Percentiles rank a stretch among this genome's conserved stretches.
Conservation (phyloP, 2,113 vertebrate species). For the Enhydra lutris region DNA sequence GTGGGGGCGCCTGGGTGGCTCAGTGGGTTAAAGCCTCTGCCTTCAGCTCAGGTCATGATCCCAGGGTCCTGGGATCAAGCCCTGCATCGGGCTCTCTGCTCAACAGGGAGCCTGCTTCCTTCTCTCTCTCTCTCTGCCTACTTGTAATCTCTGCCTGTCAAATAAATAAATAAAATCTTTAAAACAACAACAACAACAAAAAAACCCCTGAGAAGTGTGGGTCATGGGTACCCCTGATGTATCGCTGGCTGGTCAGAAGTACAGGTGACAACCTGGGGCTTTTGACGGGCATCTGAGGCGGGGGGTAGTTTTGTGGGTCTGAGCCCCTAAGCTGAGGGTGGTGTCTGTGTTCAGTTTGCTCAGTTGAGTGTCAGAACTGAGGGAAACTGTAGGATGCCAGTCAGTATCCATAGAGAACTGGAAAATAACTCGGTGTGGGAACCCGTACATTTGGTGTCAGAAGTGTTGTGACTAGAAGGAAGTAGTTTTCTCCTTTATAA, state of each 20-base stretch:
- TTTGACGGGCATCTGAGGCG: neutral
- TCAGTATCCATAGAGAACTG: neutral
- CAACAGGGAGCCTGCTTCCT: too few species aligned
- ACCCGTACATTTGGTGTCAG: neutral
- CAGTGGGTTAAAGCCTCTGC: too few species aligned
- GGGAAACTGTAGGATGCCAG: neutral
- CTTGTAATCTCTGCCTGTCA: too few species aligned
- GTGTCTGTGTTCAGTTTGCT: neutral
- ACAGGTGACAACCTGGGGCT: neutral
- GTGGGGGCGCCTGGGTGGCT: too few species aligned
- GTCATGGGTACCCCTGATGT: neutral
- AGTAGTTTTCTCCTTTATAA: neutral
- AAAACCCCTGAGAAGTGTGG: too few species aligned
- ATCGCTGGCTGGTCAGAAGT: neutral
- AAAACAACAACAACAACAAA: too few species aligned
- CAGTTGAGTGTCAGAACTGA: neutral
- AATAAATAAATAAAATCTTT: too few species aligned
- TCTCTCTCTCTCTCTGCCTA: too few species aligned
- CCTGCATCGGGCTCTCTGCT: too few species aligned
- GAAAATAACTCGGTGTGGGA: neutral
- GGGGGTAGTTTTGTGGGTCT: neutral
- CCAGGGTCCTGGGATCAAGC: too few species aligned
- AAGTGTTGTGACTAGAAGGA: neutral
- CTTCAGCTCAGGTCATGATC: too few species aligned
- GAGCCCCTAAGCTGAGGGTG: neutral